These are phyloP conservation scores for Apogon talboti DNA, from an alignment of 2,797 vertebrate genomes.

Conservation along the genomic window DNA sequence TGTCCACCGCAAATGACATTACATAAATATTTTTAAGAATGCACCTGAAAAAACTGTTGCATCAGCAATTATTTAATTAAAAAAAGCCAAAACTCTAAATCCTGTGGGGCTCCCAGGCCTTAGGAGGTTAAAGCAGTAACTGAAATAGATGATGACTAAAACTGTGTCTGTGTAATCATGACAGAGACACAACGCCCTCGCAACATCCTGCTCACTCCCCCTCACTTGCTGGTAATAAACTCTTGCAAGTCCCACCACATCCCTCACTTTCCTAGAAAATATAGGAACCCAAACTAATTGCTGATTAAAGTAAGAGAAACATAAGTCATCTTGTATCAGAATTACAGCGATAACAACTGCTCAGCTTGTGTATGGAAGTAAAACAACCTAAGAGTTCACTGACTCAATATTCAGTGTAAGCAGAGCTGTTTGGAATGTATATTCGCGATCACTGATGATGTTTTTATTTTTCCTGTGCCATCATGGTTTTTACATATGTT, in stretches of 20 bases:
- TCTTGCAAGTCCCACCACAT: slow-evolving; percentile 20
- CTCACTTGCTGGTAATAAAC: slow-evolving; percentile 30
- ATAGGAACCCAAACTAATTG: slow-evolving; percentile 41
- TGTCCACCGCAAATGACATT: too few species aligned
- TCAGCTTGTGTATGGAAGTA: too few species aligned
- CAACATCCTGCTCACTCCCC: slow-evolving; percentile 8
- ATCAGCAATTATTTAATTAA: too few species aligned
- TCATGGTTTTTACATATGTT: not conserved
- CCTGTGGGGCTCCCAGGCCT: too few species aligned
- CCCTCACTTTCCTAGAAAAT: slow-evolving; percentile 60
- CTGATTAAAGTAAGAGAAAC: too few species aligned
- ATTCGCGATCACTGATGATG: not conserved
- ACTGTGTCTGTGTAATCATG: too few species aligned
- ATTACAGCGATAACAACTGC: not conserved
- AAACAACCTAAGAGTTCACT: too few species aligned
- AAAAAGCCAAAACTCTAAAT: too few species aligned
- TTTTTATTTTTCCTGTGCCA: not conserved
- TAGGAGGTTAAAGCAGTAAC: slow-evolving; percentile 6
- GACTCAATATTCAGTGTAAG: too few species aligned
- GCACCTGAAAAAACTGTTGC: too few species aligned
- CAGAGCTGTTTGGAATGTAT: too few species aligned
- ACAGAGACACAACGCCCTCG: not conserved
- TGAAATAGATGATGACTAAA: not conserved
- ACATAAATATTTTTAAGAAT: too few species aligned
- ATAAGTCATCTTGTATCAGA: not conserved